Evolutionary conservation across 2,797 vertebrate species (phyloP).

Genomic region (Propithecus perrieri): DNA sequence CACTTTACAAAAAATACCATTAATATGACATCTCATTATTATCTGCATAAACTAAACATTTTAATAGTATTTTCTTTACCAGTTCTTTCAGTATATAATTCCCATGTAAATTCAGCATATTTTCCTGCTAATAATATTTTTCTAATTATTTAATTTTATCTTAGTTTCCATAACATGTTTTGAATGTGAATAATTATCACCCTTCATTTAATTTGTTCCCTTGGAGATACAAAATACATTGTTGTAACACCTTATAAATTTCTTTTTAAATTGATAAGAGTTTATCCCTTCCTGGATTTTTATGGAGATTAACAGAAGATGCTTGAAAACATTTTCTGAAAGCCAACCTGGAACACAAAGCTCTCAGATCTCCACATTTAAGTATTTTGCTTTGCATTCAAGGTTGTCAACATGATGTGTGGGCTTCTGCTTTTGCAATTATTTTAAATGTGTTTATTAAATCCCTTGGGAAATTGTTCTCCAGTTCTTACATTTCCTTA

Average conservation of each 20-base stretch:
- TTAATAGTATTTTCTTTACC: not conserved
- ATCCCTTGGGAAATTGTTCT: constrained; percentile 27
- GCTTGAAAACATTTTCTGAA: not conserved
- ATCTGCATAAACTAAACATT: constrained; percentile 6
- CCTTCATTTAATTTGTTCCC: constrained; percentile 43
- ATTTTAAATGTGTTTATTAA: constrained; percentile 63
- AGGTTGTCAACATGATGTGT: constrained; percentile 12
- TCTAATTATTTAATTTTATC: constrained; percentile 23
- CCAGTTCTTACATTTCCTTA: constrained; percentile 32
- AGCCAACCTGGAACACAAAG: not conserved
- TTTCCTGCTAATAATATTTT: constrained; percentile 41
- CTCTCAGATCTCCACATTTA: not conserved
- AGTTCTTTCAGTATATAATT: not conserved
- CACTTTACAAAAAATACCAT: not conserved
- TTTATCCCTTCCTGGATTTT: not conserved
- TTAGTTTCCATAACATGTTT: constrained; percentile 28
- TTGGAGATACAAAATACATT: not conserved
- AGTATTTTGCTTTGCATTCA: constrained; percentile 37
- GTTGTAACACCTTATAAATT: not conserved
- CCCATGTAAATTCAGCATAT: constrained; percentile 2
- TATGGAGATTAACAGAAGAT: constrained; percentile 39
- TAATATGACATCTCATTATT: not conserved
- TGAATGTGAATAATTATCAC: constrained; percentile 60
- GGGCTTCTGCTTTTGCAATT: constrained; percentile 48
- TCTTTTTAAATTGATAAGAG: constrained; percentile 55